Evolutionary conservation across 1,140 invertebrate genomes (phyloP).

Genomic region (Copidosoma floridanum): DNA sequence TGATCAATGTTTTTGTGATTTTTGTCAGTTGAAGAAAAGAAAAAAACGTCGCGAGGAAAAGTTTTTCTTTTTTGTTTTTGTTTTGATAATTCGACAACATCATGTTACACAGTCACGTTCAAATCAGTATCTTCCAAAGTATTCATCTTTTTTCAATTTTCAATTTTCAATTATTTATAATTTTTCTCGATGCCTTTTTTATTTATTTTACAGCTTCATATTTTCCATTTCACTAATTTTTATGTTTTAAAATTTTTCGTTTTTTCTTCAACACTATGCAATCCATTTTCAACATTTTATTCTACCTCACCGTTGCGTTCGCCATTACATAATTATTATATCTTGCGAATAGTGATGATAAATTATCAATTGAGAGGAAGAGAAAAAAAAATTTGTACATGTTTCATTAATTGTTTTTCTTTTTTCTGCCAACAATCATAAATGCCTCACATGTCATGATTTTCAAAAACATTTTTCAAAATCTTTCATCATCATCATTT

Average conservation of each 20-base stretch:
- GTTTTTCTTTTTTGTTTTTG: not conserved
- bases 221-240: slow-evolving; percentile 33
- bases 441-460: too few species aligned
- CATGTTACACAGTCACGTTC: slow-evolving; percentile 22
- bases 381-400: slow-evolving; percentile 21
- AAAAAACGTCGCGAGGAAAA: not conserved
- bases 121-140: slow-evolving; percentile 18
- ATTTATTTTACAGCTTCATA: slow-evolving; percentile 39
- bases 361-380: too few species aligned
- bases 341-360: slow-evolving; percentile 26
- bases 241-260: slow-evolving; percentile 25
- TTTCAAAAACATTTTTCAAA: slow-evolving; percentile 51
- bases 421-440: too few species aligned
- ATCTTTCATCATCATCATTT: slow-evolving; percentile 42
- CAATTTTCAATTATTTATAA: slow-evolving; percentile 32
- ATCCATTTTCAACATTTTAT: slow-evolving; percentile 36
- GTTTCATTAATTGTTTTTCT: slow-evolving; percentile 33
- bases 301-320: slow-evolving; percentile 42
- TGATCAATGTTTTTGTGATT: not conserved
- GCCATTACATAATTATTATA: slow-evolving; percentile 31
- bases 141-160: slow-evolving; percentile 34
- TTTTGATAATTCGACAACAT: not conserved
- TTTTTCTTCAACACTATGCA: slow-evolving; percentile 31
- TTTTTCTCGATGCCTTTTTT: slow-evolving; percentile 35
- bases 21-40: not conserved